Base-by-base conservation (phyloP, 2,797 vertebrate species). In the Schizopygopsis malacanthus region DNA sequence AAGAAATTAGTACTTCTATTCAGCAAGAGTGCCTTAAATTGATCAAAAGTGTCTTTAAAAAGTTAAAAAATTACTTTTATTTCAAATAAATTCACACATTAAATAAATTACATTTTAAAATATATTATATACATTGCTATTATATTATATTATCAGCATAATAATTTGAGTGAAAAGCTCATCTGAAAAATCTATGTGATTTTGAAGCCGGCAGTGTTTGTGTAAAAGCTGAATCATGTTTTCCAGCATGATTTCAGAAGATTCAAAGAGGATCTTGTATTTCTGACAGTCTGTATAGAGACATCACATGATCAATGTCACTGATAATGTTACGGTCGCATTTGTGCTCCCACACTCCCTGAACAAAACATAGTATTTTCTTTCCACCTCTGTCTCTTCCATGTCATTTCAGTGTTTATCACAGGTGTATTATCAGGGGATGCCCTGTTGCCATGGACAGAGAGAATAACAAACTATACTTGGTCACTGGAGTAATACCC, bases 401-500 rank as follows among this genome's bases (percentile, higher is more conserved):
- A 22, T 63, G 56, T 50, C 61, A 54, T 28, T 77, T 78, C 8
- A 28, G 37, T 70, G 75, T 84, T 84, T 70, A n/a, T 41, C 65
- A 1, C 65, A 59, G 7, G 18, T 5, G n/a, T 71, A 37, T 71
- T 59, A 79, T 47, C 83, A 79, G 15, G 83, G 67, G 75, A 54
- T 54, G 33, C n/a, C 50, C 10, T 9, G n/a, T 84, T 84, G 20
- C 82, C 73, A 84, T 28, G 25, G 50, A 28, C 12, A 9, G 47
- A 84, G 47, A 70, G 47, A 79, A 70, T 25, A 78, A 78, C 65
- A 79, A 70, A 54, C 50, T 69, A 56, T 13, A 50, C 43, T 37
- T 65, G 43, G 20, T 13, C 28, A 37, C 43, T 65, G 43, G 22
- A 45, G 25, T 83, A 52, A 65, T 65, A 65, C 82, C 82, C 47